Percentiles rank a stretch among this genome's conserved stretches.
Evolutionary conservation across 2,888 invertebrate genomes (phyloP).

Genomic region (Philaethria dido): DNA sequence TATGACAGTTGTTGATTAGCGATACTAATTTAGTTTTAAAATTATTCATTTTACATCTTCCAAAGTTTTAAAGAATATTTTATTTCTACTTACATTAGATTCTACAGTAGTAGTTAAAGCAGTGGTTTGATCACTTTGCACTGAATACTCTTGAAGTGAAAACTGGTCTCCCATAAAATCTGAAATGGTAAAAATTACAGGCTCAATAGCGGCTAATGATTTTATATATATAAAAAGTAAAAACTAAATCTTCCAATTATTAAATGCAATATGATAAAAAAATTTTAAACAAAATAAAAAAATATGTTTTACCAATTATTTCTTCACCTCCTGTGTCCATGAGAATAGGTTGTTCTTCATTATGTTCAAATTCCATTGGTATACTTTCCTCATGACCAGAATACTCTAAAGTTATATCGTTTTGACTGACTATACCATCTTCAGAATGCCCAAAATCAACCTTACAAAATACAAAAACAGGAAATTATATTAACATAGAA

Average conservation of each 20-base stretch:
- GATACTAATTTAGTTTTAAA: no score
- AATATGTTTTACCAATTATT: slow-evolving; percentile 69
- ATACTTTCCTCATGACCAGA: slow-evolving; percentile 59
- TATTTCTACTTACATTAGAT: slow-evolving; percentile 58
- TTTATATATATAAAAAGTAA: no score
- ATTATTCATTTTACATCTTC: no score
- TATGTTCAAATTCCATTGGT: slow-evolving; percentile 72
- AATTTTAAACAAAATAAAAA: not conserved
- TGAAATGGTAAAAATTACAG: no score
- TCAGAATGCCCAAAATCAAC: slow-evolving; percentile 73
- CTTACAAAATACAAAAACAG: slow-evolving; percentile 48
- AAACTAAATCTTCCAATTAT: no score
- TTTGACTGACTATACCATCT: slow-evolving; percentile 62
- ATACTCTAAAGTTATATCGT: slow-evolving; percentile 61
- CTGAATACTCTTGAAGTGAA: slow-evolving; percentile 66
- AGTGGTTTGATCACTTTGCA: slow-evolving; percentile 59
- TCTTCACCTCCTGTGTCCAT: slow-evolving; percentile 76
- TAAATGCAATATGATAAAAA: no score
- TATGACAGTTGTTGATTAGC: no score
- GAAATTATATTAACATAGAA: no score
- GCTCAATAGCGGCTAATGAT: no score
- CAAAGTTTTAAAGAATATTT: no score
- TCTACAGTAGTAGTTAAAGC: slow-evolving; percentile 58
- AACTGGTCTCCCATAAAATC: slow-evolving; percentile 74
- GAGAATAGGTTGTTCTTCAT: slow-evolving; percentile 67